Base-by-base conservation (phyloP, 2,888 invertebrate species). In the Tinea pellionella region DNA sequence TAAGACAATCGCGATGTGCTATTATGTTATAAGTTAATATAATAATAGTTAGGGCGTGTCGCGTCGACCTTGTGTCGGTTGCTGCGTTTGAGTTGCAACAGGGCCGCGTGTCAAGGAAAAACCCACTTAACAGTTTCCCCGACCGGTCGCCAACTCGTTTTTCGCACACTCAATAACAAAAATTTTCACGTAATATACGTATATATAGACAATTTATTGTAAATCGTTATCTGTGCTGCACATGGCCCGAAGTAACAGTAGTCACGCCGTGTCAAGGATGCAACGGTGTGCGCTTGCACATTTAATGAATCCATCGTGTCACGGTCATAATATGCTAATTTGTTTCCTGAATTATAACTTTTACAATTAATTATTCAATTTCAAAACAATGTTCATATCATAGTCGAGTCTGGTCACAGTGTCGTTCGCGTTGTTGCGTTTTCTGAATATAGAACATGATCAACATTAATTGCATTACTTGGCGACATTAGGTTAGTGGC, bases 1-100 rank as follows among this genome's bases (percentile, higher is more conserved):
- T n/a, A 16, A 47, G 16, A 47, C 47, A 37, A 9, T 37, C 9
- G 15, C 47, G 15, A n/a, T 16, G n/a, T 16, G n/a, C 15, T 16
- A 47, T 37, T 37, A 16, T 47, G 47, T 16, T 53, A 53, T 53
- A 53, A 53, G 53, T 24, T 24, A 53, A 24, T 7, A 7, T 53
- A 83, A 84, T 83, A 84, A 84, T 80, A 75, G 82, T 74, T 75
- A 84, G 84, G 86, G 86, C 86, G 82, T 86, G 81, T 86, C 85
- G 75, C 70, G 64, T 71, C 71, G 80, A 83, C 86, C 86, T 87
- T 87, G 86, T 82, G 71, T 80, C 78, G 73, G 75, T 83, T 80
- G 78, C 77, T 41, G 51, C 43, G 59, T 53, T 53, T 74, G 76
- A 77, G 79, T 84, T 85, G 82, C 85, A 85, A 84, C 83, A 82